Evolutionary conservation across 2,888 invertebrate species (phyloP), one percentile per base, ranked within the genome.

Genomic region (Drosophila falleni): DNA sequence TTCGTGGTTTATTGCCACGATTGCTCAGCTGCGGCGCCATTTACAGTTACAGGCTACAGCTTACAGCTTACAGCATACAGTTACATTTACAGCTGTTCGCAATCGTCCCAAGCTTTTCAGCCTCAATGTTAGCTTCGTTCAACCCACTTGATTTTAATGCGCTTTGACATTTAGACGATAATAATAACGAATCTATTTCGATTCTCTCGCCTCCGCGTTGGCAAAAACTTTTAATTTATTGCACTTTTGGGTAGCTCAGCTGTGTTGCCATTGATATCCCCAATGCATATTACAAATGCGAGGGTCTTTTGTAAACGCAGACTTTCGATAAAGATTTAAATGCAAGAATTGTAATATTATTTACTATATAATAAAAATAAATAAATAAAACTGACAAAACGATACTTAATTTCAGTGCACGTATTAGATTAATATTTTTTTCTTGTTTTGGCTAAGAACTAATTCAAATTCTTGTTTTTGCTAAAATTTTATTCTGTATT

Each of bases 1-100:
- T 83, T 83, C 77, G 83, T 87, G 83, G 83, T 83, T 83, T 87
- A 83, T 83, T 81, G 84, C 83, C 79, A 79, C 87, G 84, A 87
- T 87, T 84, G 83, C 84, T 83, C 87, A 83, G 83, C 83, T 83
- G 83, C 70, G 73, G 78, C 49, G 37, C 39, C 59, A 59, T 49
- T 59, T 59, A 23, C 58, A 47, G 47, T 46, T 59, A 49, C 46
- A 35, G 46, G 56, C 29, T 39, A 53, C 53, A 53, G 51, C 31
- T 26, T 76, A 69, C 61, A 73, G 77, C 65, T 26, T 35, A 11
- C 37, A 39, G 39, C 9, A 15, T 31, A 42, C 44, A 62, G n/a
- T 16, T 50, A 58, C 47, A 44, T 50, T 66, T 66, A 80, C 77
- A 80, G 64, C 74, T 80, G 76, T 66, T 73, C 46, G 26, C 56